Evolutionary conservation across 2,113 vertebrate genomes (phyloP), one percentile per base, ranked within the genome.

Genomic region (Phoxinus phoxinus): DNA sequence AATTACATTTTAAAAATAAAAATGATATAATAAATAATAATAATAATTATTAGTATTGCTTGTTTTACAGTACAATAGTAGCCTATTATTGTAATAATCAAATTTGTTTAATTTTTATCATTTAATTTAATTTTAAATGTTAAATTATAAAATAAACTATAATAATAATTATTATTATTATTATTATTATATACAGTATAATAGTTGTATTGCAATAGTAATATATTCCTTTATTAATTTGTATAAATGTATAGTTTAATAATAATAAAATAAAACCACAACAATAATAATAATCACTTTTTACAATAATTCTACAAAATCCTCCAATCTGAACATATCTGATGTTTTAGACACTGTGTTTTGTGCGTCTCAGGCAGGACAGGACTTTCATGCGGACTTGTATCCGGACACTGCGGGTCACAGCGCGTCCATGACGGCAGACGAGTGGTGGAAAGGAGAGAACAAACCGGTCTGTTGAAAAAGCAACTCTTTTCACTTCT

Each of bases 301-400:
- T 37, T 37, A 37, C 35, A 37, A 37, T 37, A 37, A 37, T 37
- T 37, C 35, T 35, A 11, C 9, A 61, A 61, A 27, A 61, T 61
- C 58, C 11, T 10, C 4, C n/a, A 25, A 4, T 27, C 59, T 63
- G 25, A 63, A 1, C 23, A 61, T 4, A 27, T 61, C 25, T 25
- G 61, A 63, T 61, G 59, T 25, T 61, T 61, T 25, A 23, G 21
- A 21, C 21, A 4, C 27, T 63, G 11, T 71, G 35, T 6, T 61
- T 6, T 72, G 58, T 87, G 67, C 80, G 30, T 83, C 30, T 81
- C 91, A 97, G 95, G 93, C 96, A 2, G 87, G 93, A 4, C 94
- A 96, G 78, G 97, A 99, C 74, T 98, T 99, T 90, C 96, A 98
- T 0, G 94, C 95, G 0, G 98, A 99, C 87, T 92, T 99, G 85